Percentiles rank a stretch among this genome's conserved stretches.
phyloP scores from a whole-genome alignment of 2,888 invertebrate species.

The Melangyna quadrimaculata region DNA sequence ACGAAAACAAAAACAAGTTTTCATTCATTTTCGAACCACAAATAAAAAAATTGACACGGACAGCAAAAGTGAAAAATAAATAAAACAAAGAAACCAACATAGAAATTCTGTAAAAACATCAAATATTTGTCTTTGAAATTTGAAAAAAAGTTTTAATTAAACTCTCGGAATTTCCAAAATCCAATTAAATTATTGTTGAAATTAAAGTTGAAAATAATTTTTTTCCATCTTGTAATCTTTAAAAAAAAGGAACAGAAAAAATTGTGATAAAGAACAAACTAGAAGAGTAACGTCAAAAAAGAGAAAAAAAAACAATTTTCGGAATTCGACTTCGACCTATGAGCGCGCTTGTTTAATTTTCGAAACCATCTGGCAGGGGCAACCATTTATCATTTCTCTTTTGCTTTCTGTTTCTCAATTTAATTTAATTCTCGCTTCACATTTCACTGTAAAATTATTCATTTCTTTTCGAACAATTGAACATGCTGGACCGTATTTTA shows the following conservation, averaged over 20 bases:
- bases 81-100: background rate
- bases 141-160: background rate
- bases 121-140: background rate
- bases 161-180: background rate
- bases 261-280: background rate
- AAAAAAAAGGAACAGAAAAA: background rate
- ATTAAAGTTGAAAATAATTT: no score
- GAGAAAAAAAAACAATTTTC: background rate
- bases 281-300: constrained; percentile 1
- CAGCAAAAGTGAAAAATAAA: background rate
- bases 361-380: constrained; percentile 16
- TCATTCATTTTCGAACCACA: background rate
- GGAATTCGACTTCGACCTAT: background rate
- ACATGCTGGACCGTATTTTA: constrained; percentile 44
- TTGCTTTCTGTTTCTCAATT: no score
- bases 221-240: background rate
- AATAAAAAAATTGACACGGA: background rate
- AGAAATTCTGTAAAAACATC: background rate
- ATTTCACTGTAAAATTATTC: no score
- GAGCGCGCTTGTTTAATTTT: constrained; percentile 1
- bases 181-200: background rate
- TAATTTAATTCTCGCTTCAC: no score
- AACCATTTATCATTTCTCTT: background rate
- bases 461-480: constrained; percentile 50
- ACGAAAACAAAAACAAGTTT: background rate